Evolutionary conservation across 2,888 invertebrate species (phyloP).

Genomic region (Leptura quadrifasciata): DNA sequence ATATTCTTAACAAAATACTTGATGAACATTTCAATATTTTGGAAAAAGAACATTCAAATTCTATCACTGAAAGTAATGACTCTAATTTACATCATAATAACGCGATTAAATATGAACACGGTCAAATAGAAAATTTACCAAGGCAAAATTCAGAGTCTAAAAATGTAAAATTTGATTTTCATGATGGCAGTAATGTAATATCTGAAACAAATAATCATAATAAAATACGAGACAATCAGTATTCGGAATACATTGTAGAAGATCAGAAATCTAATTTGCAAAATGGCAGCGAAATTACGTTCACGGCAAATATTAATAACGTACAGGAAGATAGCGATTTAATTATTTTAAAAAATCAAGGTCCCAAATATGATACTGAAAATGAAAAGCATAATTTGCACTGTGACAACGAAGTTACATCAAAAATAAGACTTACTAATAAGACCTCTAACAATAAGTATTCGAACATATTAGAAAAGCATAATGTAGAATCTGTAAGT

Average conservation of each 20-base stretch:
- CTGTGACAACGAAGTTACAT: neutral
- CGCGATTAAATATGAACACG: neutral
- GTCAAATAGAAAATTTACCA: neutral
- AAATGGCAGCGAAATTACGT: neutral
- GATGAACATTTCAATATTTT: neutral
- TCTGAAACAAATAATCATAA: neutral
- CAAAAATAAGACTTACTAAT: neutral
- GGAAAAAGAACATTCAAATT: neutral
- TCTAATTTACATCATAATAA: neutral
- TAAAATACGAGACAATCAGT: neutral
- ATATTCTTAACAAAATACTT: neutral
- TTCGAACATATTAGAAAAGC: neutral
- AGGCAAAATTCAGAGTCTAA: neutral
- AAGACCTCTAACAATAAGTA: neutral
- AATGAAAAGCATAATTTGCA: neutral
- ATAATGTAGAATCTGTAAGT: neutral
- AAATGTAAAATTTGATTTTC: neutral
- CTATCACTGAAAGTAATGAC: neutral
- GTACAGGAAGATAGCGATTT: too few species aligned
- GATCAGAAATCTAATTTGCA: neutral
- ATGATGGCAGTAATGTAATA: neutral
- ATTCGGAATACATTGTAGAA: neutral
- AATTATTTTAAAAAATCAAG: neutral
- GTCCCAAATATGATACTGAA: neutral
- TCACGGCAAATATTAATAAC: neutral